Percentiles rank a stretch among this genome's conserved stretches.
phyloP scores from a whole-genome alignment of 1,140 invertebrate species.

The Atopsyche davidsoni region DNA sequence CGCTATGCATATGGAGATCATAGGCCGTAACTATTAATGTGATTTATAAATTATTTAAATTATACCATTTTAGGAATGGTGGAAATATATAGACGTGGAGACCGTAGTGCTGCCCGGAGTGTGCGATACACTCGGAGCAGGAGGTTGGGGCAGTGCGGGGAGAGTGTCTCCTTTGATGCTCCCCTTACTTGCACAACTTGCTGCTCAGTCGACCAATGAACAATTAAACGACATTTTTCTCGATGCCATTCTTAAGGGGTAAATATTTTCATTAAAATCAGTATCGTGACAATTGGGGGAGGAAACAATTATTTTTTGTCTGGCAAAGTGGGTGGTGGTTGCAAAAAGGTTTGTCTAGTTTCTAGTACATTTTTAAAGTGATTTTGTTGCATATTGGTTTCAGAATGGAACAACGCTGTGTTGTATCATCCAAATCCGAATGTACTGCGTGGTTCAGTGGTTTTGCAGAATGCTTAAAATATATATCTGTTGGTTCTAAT shows the following conservation, averaged over 20 bases:
- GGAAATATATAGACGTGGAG: constrained; percentile 58
- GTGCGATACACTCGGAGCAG: constrained; percentile 57
- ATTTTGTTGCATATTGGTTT: no score
- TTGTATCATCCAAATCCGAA: constrained; percentile 54
- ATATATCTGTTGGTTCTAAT: constrained; percentile 45
- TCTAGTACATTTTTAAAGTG: no score
- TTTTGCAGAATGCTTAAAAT: constrained; percentile 66
- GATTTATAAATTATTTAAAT: no score
- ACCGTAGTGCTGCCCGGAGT: constrained; percentile 68
- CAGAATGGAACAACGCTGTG: constrained; percentile 50
- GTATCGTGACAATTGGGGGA: no score
- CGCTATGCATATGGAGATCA: no score
- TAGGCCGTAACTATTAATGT: no score
- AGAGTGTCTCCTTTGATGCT: constrained; percentile 67
- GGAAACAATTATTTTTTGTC: constrained; percentile 18
- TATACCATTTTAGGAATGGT: constrained; percentile 67
- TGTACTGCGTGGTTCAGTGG: constrained; percentile 53
- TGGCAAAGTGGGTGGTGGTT: no score
- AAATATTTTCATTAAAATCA: constrained; percentile 30
- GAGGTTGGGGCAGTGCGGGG: constrained; percentile 62
- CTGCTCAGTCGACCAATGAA: constrained; percentile 47
- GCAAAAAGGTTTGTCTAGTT: no score
- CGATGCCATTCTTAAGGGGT: constrained; percentile 58
- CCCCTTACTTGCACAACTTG: constrained; percentile 66
- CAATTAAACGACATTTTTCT: constrained; percentile 64